Evolutionary conservation across 2,113 vertebrate species (phyloP).

Genomic region (Mastomys natalensis): DNA sequence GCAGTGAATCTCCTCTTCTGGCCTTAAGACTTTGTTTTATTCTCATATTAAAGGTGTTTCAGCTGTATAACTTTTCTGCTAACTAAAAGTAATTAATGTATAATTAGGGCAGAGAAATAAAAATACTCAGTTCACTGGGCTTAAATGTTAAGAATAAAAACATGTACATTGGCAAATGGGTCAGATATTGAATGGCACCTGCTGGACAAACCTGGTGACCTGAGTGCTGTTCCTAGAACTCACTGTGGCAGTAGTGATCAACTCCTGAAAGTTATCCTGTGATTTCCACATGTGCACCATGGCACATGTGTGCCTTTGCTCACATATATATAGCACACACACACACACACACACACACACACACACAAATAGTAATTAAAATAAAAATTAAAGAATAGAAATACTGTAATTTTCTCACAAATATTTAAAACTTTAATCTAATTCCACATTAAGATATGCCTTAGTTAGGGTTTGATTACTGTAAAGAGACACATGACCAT

Average conservation of each 20-base stretch:
- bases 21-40: not conserved
- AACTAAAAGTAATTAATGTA: not conserved
- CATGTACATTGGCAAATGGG: not conserved
- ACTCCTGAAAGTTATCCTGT: not conserved
- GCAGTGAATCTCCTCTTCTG: not conserved
- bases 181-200: no score
- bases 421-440: not conserved
- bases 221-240: not conserved
- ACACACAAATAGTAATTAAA: not conserved
- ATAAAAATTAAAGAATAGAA: not conserved
- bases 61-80: not conserved
- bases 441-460: not conserved
- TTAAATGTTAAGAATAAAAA: conserved; percentile 7
- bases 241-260: no score
- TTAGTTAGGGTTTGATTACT: no score
- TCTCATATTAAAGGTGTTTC: conserved; percentile 41
- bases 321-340: not conserved
- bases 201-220: not conserved
- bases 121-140: not conserved
- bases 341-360: not conserved
- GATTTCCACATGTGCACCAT: not conserved
- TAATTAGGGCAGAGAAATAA: not conserved
- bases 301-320: not conserved
- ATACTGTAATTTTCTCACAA: not conserved
- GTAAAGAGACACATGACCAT: no score